These are phyloP conservation scores for Brachionus rotundiformis DNA, from an alignment of 1,140 invertebrate genomes.

Conservation along the genomic window DNA sequence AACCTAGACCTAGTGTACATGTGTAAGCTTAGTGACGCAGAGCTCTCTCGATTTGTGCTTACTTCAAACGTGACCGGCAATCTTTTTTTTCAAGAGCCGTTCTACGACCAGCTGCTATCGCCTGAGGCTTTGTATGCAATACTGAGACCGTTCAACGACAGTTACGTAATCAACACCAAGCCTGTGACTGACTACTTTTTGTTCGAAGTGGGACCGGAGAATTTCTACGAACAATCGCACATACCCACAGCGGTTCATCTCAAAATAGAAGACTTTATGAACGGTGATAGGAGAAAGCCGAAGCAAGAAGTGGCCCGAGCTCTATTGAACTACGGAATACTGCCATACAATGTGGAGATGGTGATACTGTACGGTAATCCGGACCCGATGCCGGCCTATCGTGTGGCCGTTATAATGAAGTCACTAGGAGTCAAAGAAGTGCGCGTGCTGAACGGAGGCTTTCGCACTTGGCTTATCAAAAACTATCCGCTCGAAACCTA, in stretches of 20 bases:
- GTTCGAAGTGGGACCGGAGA: conserved; percentile 22
- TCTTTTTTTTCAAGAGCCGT: conserved; percentile 44
- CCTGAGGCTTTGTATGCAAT: conserved; percentile 34
- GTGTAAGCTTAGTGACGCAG: background rate
- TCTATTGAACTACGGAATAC: conserved; percentile 36
- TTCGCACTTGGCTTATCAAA: conserved; percentile 45
- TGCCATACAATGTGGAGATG: conserved; percentile 37
- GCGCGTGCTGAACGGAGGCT: conserved; percentile 40
- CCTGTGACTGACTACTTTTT: conserved; percentile 9
- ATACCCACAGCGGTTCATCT: conserved; percentile 35
- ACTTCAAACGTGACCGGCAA: background rate
- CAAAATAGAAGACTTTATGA: conserved; percentile 28
- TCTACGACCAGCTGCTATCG: conserved; percentile 33
- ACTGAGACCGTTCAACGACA: background rate
- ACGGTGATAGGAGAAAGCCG: background rate
- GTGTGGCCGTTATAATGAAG: conserved; percentile 31
- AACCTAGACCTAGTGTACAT: background rate
- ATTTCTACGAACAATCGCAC: conserved; percentile 34
- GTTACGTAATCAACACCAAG: background rate
- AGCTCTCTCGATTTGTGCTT: background rate
- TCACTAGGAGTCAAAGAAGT: conserved; percentile 16
- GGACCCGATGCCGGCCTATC: background rate
- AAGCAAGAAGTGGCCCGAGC: conserved; percentile 1
- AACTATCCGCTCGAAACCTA: conserved; percentile 19
- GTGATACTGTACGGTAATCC: conserved; percentile 44